Evolutionary conservation across 2,113 vertebrate species (phyloP).

Genomic region (Ophiodon elongatus): DNA sequence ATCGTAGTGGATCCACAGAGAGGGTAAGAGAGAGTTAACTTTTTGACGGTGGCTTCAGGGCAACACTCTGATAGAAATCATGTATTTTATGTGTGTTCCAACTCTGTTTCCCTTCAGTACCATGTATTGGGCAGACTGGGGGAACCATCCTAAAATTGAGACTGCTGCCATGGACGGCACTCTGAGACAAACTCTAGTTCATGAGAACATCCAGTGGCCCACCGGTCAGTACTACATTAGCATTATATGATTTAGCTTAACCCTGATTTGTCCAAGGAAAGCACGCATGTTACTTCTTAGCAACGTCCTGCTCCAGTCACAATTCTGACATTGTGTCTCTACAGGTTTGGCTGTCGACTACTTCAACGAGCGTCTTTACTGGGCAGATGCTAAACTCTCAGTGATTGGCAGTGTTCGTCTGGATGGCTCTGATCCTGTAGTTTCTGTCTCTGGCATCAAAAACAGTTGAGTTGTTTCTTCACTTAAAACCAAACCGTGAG

Average conservation of each 20-base stretch:
- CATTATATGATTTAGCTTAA: neutral
- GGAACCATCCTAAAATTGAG: slow-evolving; percentile 98
- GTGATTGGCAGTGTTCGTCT: slow-evolving; percentile 95
- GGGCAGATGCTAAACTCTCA: slow-evolving; percentile 96
- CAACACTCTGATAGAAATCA: neutral
- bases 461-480: slow-evolving; percentile 84
- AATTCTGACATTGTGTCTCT: neutral
- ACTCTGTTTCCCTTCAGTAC: slow-evolving; percentile 82
- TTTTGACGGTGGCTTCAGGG: neutral
- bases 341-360: slow-evolving; percentile 96
- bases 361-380: slow-evolving; percentile 96
- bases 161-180: slow-evolving; percentile 97
- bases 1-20: slow-evolving; percentile 94
- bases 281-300: neutral
- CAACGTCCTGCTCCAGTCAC: neutral
- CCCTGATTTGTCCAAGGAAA: neutral
- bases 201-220: slow-evolving; percentile 98
- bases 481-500: neutral
- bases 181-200: slow-evolving; percentile 92
- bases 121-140: slow-evolving; percentile 99
- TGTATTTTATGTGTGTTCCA: neutral
- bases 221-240: slow-evolving; percentile 82
- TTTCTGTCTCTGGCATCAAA: slow-evolving; percentile 90
- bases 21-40: slow-evolving; percentile 81
- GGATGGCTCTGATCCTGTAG: slow-evolving; percentile 92